Evolutionary conservation across 1,140 invertebrate species (phyloP).

Genomic region (Brachionus plicatilis): DNA sequence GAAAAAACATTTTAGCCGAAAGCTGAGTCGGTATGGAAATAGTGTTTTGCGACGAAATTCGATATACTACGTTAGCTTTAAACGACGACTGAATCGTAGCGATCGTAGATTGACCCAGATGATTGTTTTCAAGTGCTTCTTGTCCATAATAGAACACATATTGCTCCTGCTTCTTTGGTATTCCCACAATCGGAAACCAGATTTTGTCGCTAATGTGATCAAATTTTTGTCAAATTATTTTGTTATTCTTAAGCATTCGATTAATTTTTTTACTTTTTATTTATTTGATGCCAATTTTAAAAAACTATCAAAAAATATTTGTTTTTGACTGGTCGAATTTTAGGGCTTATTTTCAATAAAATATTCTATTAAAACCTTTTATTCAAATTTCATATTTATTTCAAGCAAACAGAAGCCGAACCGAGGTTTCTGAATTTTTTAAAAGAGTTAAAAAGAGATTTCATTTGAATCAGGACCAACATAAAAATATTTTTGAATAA

Average conservation of each 20-base stretch:
- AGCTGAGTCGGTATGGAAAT: background rate
- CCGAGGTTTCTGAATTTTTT: background rate
- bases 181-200: background rate
- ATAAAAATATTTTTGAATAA: background rate
- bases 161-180: background rate
- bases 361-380: background rate
- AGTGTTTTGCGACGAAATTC: background rate
- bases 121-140: background rate
- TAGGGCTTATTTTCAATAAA: background rate
- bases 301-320: background rate
- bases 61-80: background rate
- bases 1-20: background rate
- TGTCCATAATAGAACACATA: conserved; percentile 1
- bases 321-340: background rate
- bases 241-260: conserved; percentile 3
- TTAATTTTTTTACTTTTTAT: conserved; percentile 2
- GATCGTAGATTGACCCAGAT: background rate
- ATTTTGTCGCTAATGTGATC: background rate
- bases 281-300: background rate
- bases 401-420: background rate
- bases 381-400: background rate
- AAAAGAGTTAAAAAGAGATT: background rate
- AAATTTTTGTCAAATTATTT: conserved; percentile 9
- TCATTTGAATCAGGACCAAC: background rate
- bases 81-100: background rate